Percentiles rank a stretch among this genome's conserved stretches.
Evolutionary conservation across 2,113 vertebrate species (phyloP).

Genomic region (Hyperoodon ampullatus): DNA sequence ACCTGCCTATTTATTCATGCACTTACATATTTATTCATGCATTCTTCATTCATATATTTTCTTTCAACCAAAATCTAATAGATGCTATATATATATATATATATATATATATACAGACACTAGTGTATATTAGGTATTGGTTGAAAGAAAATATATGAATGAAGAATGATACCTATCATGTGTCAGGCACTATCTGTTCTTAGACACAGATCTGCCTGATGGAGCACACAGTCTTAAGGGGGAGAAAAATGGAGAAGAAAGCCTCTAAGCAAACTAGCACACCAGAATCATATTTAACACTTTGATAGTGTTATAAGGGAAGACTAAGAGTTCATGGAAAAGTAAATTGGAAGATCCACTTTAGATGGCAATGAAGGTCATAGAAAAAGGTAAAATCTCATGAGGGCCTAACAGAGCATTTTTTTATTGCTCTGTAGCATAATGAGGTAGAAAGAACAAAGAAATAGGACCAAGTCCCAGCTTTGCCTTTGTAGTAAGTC

Average conservation of each 20-base stretch:
- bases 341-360: neutral
- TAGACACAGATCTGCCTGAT: neutral
- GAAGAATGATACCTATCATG: neutral
- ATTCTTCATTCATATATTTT: neutral
- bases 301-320: neutral
- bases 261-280: neutral
- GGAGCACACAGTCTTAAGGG: neutral
- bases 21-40: neutral
- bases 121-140: neutral
- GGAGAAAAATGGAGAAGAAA: neutral
- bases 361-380: neutral
- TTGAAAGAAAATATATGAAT: no score
- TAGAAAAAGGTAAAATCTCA: neutral
- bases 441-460: neutral
- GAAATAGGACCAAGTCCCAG: neutral
- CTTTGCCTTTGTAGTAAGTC: rapidly evolving
- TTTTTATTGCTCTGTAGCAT: neutral
- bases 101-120: neutral
- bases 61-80: neutral
- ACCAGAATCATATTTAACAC: no score
- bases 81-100: neutral
- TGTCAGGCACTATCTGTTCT: neutral
- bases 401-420: neutral
- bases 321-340: neutral
- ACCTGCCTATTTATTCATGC: neutral